Evolutionary conservation across 2,797 vertebrate genomes (phyloP).

Genomic region (Poecilia picta): DNA sequence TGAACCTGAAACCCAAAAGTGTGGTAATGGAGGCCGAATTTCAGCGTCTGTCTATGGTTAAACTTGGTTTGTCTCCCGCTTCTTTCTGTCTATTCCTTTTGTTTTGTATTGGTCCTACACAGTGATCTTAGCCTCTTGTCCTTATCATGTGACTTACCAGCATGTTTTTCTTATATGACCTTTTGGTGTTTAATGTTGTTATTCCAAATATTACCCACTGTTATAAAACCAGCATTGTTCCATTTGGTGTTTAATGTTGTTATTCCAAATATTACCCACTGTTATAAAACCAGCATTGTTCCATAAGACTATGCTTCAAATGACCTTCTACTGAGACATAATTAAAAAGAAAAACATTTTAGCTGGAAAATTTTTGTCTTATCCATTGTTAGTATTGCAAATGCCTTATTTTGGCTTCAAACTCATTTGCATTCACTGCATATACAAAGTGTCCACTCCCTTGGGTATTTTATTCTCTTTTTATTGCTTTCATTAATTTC

Average conservation of each 20-base stretch:
- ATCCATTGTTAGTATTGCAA: neutral
- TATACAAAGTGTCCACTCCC: neutral
- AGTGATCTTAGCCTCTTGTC: neutral
- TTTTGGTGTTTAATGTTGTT: neutral
- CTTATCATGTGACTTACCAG: neutral
- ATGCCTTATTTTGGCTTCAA: neutral
- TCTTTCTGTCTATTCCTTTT: neutral
- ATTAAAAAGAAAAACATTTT: neutral
- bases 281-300: neutral
- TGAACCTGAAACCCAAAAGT: neutral
- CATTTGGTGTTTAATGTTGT: neutral
- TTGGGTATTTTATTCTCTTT: neutral
- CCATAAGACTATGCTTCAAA: neutral
- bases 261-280: neutral
- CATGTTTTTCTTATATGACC: neutral
- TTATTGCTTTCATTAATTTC: neutral
- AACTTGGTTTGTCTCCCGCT: neutral
- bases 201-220: neutral
- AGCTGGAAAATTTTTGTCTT: neutral
- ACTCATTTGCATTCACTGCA: neutral
- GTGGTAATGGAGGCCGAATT: neutral
- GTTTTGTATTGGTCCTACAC: neutral
- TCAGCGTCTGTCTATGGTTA: neutral
- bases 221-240: neutral
- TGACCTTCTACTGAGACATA: neutral